phyloP scores from a whole-genome alignment of 2,113 vertebrate species.

The Fregata magnificens region DNA sequence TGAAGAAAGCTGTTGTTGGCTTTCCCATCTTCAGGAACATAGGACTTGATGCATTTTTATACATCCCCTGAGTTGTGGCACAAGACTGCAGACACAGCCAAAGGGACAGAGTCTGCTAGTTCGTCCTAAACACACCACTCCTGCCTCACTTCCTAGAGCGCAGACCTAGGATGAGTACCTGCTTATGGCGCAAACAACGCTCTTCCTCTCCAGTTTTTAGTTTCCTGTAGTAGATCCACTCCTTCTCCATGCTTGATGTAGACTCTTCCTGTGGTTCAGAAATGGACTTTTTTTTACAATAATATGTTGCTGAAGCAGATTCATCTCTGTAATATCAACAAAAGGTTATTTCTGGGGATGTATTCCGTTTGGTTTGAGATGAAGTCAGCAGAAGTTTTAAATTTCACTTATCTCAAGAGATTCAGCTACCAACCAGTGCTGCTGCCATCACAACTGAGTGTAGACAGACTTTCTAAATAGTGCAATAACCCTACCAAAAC shows the following conservation, averaged over 20 bases:
- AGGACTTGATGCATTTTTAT: neutral
- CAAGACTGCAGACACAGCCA: neutral
- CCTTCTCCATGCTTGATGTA: slow-evolving; percentile 50
- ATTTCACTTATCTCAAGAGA: neutral
- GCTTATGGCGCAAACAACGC: slow-evolving; percentile 79
- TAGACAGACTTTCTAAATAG: neutral
- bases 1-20: neutral
- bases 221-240: slow-evolving; percentile 88
- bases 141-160: neutral
- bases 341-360: neutral
- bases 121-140: neutral
- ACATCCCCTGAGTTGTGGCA: neutral
- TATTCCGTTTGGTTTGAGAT: neutral
- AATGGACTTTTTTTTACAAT: slow-evolving; percentile 69
- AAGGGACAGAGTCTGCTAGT: neutral
- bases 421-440: neutral
- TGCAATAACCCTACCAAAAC: neutral
- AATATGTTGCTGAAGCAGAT: slow-evolving; percentile 90
- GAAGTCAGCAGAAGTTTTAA: neutral
- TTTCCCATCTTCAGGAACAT: neutral
- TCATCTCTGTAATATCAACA: slow-evolving; percentile 78
- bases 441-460: neutral
- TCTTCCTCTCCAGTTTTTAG: slow-evolving; percentile 77
- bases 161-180: slow-evolving; percentile 72
- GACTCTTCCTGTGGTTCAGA: slow-evolving; percentile 49